A percentile compares a stretch with the other conserved stretches of the same genome.
phyloP scores from a whole-genome alignment of 2,888 invertebrate species.

The Steinernema hermaphroditum region DNA sequence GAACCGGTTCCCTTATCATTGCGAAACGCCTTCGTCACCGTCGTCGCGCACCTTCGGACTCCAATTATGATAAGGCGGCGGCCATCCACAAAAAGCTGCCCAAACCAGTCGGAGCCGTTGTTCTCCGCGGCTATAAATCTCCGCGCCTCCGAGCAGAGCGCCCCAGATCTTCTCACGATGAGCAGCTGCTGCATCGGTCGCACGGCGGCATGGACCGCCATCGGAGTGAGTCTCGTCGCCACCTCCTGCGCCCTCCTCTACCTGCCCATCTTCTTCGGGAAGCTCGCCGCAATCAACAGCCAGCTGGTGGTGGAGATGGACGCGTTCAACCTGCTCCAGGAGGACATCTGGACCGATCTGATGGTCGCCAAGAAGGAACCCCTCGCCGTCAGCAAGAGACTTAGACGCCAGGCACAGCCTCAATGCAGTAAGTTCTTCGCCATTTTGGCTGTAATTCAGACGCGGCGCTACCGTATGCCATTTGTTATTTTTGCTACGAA shows the following conservation, averaged over 20 bases:
- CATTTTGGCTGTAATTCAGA: too few relatives aligned
- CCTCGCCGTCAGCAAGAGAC: not conserved
- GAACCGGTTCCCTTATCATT: not conserved
- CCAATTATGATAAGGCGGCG: too few relatives aligned
- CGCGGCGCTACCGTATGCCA: too few relatives aligned
- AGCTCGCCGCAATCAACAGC: constrained; percentile 2
- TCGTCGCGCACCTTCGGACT: too few relatives aligned
- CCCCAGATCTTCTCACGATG: not conserved
- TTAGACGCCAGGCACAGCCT: constrained; percentile 1
- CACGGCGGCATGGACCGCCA: constrained; percentile 15
- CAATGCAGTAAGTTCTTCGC: constrained; percentile 6
- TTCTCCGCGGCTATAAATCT: too few relatives aligned
- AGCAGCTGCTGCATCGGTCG: not conserved
- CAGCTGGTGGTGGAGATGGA: constrained; percentile 7
- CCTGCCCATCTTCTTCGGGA: constrained; percentile 10
- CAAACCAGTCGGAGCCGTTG: too few relatives aligned
- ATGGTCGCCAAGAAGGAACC: constrained; percentile 18
- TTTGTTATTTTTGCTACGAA: too few relatives aligned
- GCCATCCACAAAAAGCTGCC: too few relatives aligned
- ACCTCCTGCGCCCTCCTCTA: not conserved
- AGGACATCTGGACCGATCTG: constrained; percentile 13
- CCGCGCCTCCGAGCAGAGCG: too few relatives aligned
- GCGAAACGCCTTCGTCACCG: constrained; percentile 24
- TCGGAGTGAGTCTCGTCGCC: constrained; percentile 1
- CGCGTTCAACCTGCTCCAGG: constrained; percentile 18